Evolutionary conservation across 2,888 invertebrate genomes (phyloP).

Genomic region (Tetheella fluctuosa): DNA sequence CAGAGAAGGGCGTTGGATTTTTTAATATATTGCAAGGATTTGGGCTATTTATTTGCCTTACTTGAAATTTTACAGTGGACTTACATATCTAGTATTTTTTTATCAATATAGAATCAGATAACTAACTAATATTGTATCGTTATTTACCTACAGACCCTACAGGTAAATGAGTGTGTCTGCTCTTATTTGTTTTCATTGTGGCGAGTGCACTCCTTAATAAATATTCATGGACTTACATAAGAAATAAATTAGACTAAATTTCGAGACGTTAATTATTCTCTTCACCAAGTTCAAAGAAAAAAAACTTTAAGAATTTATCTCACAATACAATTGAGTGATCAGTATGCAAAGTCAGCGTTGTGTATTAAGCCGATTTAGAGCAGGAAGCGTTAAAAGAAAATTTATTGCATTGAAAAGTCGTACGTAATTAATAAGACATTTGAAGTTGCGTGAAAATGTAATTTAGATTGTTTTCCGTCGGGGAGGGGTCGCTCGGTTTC

Average conservation of each 20-base stretch:
- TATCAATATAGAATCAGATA: no score
- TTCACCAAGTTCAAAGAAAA: slow-evolving; percentile 33
- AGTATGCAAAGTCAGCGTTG: slow-evolving; percentile 72
- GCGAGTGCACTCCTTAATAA: background rate
- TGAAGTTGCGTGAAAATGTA: slow-evolving; percentile 85
- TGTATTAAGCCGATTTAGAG: slow-evolving; percentile 77
- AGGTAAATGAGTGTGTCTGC: background rate
- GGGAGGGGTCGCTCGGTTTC: slow-evolving; percentile 71
- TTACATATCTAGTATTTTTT: no score
- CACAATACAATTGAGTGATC: slow-evolving; percentile 69
- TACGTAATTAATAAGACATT: slow-evolving; percentile 84
- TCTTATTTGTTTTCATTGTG: background rate
- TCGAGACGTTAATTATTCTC: slow-evolving; percentile 26
- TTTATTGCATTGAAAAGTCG: slow-evolving; percentile 84
- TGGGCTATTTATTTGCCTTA: slow-evolving; percentile 56
- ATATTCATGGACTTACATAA: background rate
- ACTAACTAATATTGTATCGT: background rate
- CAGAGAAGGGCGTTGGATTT: slow-evolving; percentile 52
- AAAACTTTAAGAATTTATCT: slow-evolving; percentile 49
- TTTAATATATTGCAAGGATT: slow-evolving; percentile 64
- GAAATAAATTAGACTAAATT: slow-evolving; percentile 20
- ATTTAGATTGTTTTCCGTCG: slow-evolving; percentile 82
- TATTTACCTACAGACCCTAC: background rate
- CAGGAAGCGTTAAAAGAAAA: slow-evolving; percentile 80
- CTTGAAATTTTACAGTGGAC: no score